Evolutionary conservation across 2,888 invertebrate species (phyloP).

Genomic region (Fabriciana adippe): DNA sequence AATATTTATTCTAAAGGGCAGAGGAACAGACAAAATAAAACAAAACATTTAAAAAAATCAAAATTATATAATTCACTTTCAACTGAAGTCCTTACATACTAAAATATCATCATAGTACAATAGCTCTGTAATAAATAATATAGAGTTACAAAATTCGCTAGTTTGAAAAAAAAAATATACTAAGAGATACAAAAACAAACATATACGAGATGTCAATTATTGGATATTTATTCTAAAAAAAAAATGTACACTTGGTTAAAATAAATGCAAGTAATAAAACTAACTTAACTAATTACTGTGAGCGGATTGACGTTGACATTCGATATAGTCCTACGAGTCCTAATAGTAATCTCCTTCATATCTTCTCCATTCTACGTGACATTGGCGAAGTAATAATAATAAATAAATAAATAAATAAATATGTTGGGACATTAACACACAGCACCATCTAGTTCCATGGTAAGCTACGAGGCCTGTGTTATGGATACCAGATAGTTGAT

Average conservation of each 20-base stretch:
- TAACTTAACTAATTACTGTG: conserved; percentile 18
- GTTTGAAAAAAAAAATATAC: neutral
- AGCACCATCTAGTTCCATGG: too few relatives aligned
- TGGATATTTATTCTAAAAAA: conserved; percentile 16
- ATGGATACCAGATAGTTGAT: too few relatives aligned
- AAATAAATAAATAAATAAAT: too few relatives aligned
- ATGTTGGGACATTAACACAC: too few relatives aligned
- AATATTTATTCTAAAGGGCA: too few relatives aligned
- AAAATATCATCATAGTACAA: conserved; percentile 42
- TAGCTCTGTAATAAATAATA: conserved; percentile 42
- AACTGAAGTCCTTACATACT: conserved; percentile 50
- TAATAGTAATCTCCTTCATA: too few relatives aligned
- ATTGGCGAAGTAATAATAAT: too few relatives aligned
- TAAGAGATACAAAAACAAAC: conserved; percentile 13
- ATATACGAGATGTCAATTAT: conserved; percentile 9
- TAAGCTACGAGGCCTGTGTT: too few relatives aligned
- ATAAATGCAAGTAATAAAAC: conserved; percentile 35
- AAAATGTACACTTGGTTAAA: conserved; percentile 22
- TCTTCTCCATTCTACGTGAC: too few relatives aligned
- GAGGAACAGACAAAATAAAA: conserved; percentile 12
- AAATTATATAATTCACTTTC: conserved; percentile 65
- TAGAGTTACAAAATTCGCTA: conserved; percentile 30
- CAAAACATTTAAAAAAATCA: conserved; percentile 57
- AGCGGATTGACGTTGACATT: conserved; percentile 2
- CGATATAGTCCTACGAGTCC: too few relatives aligned